Percentiles rank a stretch among this genome's conserved stretches.
Evolutionary conservation across 2,113 vertebrate species (phyloP).

Genomic region (Colinus virginianus): DNA sequence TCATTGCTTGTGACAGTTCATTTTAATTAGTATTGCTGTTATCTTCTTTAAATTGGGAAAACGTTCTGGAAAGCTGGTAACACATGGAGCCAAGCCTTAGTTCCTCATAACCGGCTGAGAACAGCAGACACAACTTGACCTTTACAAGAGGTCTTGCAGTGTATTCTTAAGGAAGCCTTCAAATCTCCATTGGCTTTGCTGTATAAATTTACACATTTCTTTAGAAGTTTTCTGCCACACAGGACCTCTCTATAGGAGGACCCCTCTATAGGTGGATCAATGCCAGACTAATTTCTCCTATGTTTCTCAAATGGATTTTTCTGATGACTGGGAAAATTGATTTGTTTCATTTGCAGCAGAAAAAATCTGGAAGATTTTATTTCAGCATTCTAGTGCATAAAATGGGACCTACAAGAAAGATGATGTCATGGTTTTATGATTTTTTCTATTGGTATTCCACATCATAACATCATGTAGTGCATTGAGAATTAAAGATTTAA

Average conservation of each 20-base stretch:
- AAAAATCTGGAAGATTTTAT: not conserved
- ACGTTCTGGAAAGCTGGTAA: conserved; percentile 6
- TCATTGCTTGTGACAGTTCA: conserved; percentile 71
- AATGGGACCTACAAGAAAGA: not conserved
- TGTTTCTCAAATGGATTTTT: not conserved
- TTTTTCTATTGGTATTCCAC: too few relatives aligned
- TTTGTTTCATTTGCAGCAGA: not conserved
- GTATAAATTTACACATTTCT: not conserved
- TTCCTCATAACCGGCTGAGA: not conserved
- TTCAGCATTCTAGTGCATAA: not conserved
- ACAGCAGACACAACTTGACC: conserved; percentile 13
- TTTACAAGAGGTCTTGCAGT: not conserved
- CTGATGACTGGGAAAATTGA: not conserved
- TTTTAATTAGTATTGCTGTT: conserved; percentile 69
- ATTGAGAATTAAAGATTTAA: too few relatives aligned
- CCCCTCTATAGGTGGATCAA: not conserved
- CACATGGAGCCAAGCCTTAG: not conserved
- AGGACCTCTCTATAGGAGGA: not conserved
- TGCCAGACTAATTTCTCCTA: not conserved
- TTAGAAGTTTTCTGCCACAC: not conserved
- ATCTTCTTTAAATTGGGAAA: conserved; percentile 33
- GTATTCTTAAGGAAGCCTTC: conserved; percentile 11
- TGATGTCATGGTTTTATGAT: too few relatives aligned
- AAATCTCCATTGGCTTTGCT: not conserved
- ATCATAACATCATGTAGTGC: too few relatives aligned